Evolutionary conservation across 1,140 invertebrate genomes (phyloP), one percentile per base, ranked within the genome.

Genomic region (Streblospio benedicti): DNA sequence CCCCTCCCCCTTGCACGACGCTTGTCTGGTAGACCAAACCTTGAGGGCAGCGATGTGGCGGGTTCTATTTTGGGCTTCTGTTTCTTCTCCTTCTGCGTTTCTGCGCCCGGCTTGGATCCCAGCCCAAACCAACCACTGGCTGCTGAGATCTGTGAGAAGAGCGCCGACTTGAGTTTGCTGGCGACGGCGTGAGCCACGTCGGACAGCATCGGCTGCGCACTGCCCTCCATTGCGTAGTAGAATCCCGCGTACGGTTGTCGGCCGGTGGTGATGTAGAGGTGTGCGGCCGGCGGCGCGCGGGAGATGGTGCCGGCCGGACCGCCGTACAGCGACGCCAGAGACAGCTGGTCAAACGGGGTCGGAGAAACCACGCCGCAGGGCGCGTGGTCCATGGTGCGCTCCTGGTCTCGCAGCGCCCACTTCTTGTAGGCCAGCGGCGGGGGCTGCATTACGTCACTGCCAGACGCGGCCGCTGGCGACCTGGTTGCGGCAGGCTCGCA

Each of bases 161-260:
- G 76, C 53, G 82, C 83, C 60, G 85, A 88, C 71, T 88, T 91
- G 16, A 95, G 82, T 82, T 92, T 92, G 65, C 84, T 87, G 18
- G 91, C 90, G 60, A 95, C 87, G 60, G 88, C 90, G 72, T 88
- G 86, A 0, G 91, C 91, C 33, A 96, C 88, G 77, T 95, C 89
- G 61, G 85, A 85, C 45, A 90, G 81, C 31, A 85, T 82, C 16
- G 83, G 85, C 41, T 85, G 85, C 31, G 62, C 83, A 80, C 57
- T 86, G 83, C 63, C 90, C n/a, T 95, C 91, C 32, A 91, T 79
- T 27, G 89, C 89, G 78, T 89, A 88, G 77, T 93, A 90, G 76
- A 93, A 93, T 14, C 87, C 90, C 63, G 92, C 68, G 76, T 85
- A 96, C 2, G 93, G 93, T 66, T 86, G 84, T 31, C 83, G 81